Evolutionary conservation across 1,140 invertebrate genomes (phyloP).

Genomic region (Ectropis grisescens): DNA sequence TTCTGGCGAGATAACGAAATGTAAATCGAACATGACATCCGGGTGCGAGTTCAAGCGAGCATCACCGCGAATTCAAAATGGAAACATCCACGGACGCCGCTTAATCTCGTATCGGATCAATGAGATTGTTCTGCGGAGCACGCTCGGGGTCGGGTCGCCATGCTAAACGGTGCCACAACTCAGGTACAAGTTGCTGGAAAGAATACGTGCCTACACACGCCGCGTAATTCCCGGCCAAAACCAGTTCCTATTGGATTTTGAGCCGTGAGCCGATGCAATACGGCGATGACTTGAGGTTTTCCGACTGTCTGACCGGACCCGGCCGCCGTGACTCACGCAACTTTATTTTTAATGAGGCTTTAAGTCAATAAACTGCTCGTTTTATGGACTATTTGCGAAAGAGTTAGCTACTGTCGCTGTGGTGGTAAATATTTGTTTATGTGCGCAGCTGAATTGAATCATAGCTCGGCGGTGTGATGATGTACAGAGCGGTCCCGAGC

Average conservation of each 20-base stretch:
- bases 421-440: slow-evolving; percentile 6
- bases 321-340: slow-evolving; percentile 32
- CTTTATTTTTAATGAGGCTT: slow-evolving; percentile 23
- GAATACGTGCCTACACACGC: slow-evolving; percentile 15
- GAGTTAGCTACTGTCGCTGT: slow-evolving; percentile 4
- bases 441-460: slow-evolving; percentile 21
- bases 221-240: slow-evolving; percentile 7
- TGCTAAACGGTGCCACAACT: slow-evolving; percentile 44
- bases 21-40: slow-evolving; percentile 50
- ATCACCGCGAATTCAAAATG: slow-evolving; percentile 42
- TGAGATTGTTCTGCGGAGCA: slow-evolving; percentile 31
- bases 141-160: slow-evolving; percentile 31
- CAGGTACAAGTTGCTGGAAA: slow-evolving; percentile 12
- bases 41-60: slow-evolving; percentile 43
- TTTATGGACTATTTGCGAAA: neutral
- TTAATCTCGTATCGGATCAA: slow-evolving; percentile 51
- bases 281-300: no score
- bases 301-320: no score
- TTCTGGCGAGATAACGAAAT: slow-evolving; percentile 32
- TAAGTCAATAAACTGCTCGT: slow-evolving; percentile 20
- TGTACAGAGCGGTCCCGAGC: slow-evolving; percentile 22
- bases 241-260: slow-evolving; percentile 17
- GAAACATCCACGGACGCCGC: slow-evolving; percentile 39
- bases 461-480: slow-evolving; percentile 23
- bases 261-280: no score